These are phyloP conservation scores for Xestia rhomboidea DNA, from an alignment of 2,888 invertebrate species.

Conservation along the genomic window DNA sequence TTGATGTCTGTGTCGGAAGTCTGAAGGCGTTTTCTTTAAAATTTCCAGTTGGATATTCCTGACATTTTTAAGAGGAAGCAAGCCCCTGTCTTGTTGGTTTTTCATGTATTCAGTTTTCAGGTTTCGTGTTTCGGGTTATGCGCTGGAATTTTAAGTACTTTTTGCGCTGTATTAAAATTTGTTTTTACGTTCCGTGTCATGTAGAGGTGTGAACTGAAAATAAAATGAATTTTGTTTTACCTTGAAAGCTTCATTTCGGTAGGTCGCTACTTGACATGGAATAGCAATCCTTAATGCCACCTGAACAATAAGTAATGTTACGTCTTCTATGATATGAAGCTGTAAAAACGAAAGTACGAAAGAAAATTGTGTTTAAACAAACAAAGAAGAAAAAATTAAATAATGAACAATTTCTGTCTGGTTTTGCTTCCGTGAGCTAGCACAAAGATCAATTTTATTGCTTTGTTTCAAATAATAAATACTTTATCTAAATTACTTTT, in stretches of 20 bases:
- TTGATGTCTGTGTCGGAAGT: slow-evolving; percentile 53
- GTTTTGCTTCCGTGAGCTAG: neutral
- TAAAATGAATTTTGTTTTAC: neutral
- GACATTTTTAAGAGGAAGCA: slow-evolving; percentile 58
- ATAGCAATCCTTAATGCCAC: neutral
- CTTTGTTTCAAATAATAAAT: neutral
- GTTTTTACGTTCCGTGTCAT: slow-evolving; percentile 5
- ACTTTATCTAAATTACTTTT: neutral
- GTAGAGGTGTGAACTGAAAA: neutral
- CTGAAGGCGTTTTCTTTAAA: slow-evolving; percentile 56
- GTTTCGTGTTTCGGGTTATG: slow-evolving; percentile 25
- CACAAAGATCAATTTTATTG: neutral
- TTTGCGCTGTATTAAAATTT: slow-evolving; percentile 14
- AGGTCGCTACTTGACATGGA: neutral
- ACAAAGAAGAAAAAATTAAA: neutral
- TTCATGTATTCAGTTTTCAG: slow-evolving; percentile 47
- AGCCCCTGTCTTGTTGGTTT: slow-evolving; percentile 36
- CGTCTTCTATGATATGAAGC: neutral
- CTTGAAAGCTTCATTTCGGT: neutral
- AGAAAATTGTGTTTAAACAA: neutral
- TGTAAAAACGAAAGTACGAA: neutral
- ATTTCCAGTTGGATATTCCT: slow-evolving; percentile 55
- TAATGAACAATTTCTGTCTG: neutral
- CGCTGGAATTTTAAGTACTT: slow-evolving; percentile 21
- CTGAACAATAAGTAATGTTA: neutral